These are phyloP conservation scores for Rafetus swinhoei DNA, from an alignment of 2,113 vertebrate species.

Conservation along the genomic window DNA sequence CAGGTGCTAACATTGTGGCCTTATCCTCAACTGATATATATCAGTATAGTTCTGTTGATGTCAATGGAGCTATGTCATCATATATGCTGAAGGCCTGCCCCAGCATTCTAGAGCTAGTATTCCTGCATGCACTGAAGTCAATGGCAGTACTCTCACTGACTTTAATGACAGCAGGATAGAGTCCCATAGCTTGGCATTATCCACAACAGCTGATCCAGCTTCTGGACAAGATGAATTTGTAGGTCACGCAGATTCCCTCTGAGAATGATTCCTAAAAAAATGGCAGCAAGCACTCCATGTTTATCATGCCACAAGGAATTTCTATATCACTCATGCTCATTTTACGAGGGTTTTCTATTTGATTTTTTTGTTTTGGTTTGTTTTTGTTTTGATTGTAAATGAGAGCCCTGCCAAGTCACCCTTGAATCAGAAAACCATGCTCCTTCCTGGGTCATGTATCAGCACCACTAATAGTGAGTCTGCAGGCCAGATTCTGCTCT, in stretches of 20 bases:
- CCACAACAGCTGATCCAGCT: neutral
- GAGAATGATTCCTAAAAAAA: neutral
- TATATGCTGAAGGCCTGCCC: neutral
- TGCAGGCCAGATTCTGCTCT: neutral
- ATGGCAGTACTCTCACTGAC: neutral
- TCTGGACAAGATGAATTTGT: neutral
- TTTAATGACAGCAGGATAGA: neutral
- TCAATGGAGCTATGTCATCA: neutral
- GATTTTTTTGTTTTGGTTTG: too few relatives aligned
- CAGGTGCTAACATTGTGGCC: neutral
- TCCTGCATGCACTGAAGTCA: neutral
- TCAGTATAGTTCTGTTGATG: neutral
- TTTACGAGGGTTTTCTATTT: rapidly evolving
- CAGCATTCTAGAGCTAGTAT: neutral
- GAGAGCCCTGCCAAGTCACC: neutral
- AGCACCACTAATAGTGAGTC: neutral
- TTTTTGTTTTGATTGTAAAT: neutral
- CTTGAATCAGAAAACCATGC: neutral
- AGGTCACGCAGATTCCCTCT: neutral
- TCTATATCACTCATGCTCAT: rapidly evolving
- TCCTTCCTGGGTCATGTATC: neutral
- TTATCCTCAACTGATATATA: neutral
- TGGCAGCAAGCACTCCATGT: neutral
- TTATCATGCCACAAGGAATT: neutral
- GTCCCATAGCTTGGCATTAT: neutral